Evolutionary conservation across 2,113 vertebrate genomes (phyloP).

Genomic region (Genyomyrus donnyi): DNA sequence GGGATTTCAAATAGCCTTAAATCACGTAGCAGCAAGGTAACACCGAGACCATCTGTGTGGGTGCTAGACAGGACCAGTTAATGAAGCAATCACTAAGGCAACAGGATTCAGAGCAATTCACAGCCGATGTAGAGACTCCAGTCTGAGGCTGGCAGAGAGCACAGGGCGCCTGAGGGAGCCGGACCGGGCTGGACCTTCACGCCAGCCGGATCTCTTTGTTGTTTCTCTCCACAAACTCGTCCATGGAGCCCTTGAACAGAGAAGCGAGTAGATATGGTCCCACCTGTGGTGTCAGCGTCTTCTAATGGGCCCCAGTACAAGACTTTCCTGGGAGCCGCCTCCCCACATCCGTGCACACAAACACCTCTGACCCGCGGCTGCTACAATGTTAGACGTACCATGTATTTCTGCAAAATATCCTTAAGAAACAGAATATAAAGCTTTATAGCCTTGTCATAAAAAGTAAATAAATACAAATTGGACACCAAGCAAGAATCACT

Average conservation of each 20-base stretch:
- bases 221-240: conserved; percentile 46
- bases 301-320: background rate
- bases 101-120: background rate
- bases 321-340: background rate
- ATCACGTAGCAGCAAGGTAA: background rate
- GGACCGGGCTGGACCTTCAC: background rate
- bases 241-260: conserved; percentile 53
- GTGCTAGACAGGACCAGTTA: background rate
- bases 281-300: background rate
- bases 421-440: background rate
- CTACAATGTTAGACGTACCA: background rate
- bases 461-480: background rate
- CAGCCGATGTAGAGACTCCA: background rate
- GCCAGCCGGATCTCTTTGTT: conserved; percentile 50
- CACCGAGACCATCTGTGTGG: background rate
- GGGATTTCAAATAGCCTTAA: background rate
- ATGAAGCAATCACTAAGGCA: background rate
- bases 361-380: background rate
- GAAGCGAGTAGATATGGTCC: background rate
- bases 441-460: background rate
- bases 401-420: background rate
- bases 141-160: conserved; percentile 23
- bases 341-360: background rate
- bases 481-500: background rate
- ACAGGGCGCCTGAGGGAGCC: conserved; percentile 36